Base-by-base conservation (phyloP, 2,797 vertebrate species). In the Anabacerthia variegaticeps region DNA sequence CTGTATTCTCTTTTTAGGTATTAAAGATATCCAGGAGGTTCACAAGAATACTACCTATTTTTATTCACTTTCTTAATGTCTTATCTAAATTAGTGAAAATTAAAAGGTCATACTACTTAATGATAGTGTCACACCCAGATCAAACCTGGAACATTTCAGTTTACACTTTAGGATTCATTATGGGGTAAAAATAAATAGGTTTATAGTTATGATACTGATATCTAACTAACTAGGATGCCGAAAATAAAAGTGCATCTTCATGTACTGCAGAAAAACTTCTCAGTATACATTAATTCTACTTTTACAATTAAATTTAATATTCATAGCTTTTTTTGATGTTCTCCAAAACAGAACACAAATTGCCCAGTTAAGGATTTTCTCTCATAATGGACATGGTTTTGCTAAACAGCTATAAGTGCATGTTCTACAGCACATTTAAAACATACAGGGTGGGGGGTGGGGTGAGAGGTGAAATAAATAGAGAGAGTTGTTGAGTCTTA, bases 401-500 rank as follows among this genome's bases (percentile, higher is more conserved):
- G 20, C 41, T 81, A 39, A 81, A 67, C 3, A 65, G 39, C n/a
- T 68, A 0, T 32, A 83, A 74, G 6, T 21, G 10, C 23, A 43
- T 34, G 20, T 69, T 65, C 51, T 41, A 66, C 1, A 65, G 21
- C 34, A 74, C 7, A 18, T 43, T 41, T n/a, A 37, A 79, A n/a
- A 46, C 27, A 43, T 24, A 24, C 34, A 27, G 2, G 19, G 7
- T 7, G 2, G 4, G 1, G 2, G 1, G 4, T 4, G 6, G 15
- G 27, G 19, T 37, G 39, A 19, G 24, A 48, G 30, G 30, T 3
- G 4, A 54, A 1, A 2, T 2, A 14, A 27, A 86, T 37, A 27
- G 32, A 72, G 26, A 83, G 52, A 77, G 46, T 8, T 80, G 12
- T 82, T 85, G 56, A 78, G n/a, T 77, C 98, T 98, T 98, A 99